Conservation (phyloP, 2,113 vertebrate genomes). For the Channa maculata region DNA sequence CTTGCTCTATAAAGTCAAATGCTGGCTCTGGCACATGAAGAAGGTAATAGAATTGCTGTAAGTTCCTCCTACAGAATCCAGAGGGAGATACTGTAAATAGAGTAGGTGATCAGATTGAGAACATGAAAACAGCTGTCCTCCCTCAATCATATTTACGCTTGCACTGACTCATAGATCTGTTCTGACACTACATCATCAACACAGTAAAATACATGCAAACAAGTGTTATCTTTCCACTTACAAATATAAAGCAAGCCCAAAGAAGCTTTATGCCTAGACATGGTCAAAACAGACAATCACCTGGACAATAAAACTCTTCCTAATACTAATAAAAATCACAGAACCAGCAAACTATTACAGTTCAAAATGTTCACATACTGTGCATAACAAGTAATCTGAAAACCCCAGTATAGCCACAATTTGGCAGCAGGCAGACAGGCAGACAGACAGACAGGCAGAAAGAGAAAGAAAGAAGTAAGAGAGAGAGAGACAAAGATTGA, state of each 20-base stretch:
- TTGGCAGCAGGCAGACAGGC: too few relatives aligned
- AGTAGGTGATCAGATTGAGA: constrained; percentile 43
- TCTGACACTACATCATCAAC: constrained; percentile 29
- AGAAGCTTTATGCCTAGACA: background rate
- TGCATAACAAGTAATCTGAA: background rate
- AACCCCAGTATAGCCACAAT: background rate
- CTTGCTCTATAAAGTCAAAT: background rate
- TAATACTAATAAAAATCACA: background rate
- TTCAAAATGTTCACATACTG: too few relatives aligned
- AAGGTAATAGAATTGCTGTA: background rate
- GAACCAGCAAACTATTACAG: too few relatives aligned
- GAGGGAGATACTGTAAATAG: constrained; percentile 4
- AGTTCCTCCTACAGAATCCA: background rate
- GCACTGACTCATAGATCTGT: constrained; percentile 52
- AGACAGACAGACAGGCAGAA: too few relatives aligned
- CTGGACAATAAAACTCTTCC: background rate
- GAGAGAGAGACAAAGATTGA: constrained; percentile 14
- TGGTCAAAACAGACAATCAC: too few relatives aligned
- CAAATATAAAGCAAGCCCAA: background rate
- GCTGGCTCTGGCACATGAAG: background rate
- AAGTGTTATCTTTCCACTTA: constrained; percentile 7
- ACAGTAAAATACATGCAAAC: constrained; percentile 24
- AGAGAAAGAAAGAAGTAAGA: constrained; percentile 15
- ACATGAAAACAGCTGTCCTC: constrained; percentile 48
- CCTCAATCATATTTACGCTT: constrained; percentile 41